Conservation (phyloP, 2,113 vertebrate genomes). For the Cyanoliseus patagonus region DNA sequence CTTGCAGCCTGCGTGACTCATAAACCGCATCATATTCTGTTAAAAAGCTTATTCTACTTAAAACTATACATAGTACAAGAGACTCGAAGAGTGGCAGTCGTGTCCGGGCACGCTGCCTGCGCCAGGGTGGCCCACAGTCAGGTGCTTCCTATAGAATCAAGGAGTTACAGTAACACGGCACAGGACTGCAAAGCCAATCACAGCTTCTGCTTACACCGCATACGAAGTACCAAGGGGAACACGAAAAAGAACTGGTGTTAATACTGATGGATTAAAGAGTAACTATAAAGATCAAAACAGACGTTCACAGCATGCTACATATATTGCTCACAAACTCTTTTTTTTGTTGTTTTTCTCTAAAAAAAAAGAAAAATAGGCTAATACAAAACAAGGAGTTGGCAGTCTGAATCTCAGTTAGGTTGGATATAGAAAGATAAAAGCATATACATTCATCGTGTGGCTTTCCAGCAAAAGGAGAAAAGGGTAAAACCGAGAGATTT, state of each 20-base stretch:
- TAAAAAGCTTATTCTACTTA: conserved; percentile 80
- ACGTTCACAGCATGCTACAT: conserved; percentile 78
- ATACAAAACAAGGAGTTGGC: conserved; percentile 72
- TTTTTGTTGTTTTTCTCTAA: neutral
- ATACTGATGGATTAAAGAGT: conserved; percentile 80
- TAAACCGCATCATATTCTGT: conserved; percentile 73
- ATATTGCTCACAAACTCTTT: conserved; percentile 69
- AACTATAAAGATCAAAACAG: conserved; percentile 66
- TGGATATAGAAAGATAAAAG: conserved; percentile 67
- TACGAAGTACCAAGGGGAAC: conserved; percentile 75
- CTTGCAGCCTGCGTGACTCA: conserved; percentile 70
- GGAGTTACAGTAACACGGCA: conserved; percentile 80
- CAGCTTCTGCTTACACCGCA: conserved; percentile 78
- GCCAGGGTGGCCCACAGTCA: conserved; percentile 75
- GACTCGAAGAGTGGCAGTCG: conserved; percentile 63
- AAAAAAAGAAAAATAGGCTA: conserved; percentile 30
- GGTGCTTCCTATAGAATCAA: conserved; percentile 69
- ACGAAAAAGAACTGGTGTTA: conserved; percentile 73
- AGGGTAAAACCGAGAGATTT: conserved; percentile 61
- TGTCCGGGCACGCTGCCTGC: conserved; percentile 61
- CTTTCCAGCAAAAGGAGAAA: conserved; percentile 74
- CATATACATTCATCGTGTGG: conserved; percentile 79
- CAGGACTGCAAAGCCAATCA: conserved; percentile 78
- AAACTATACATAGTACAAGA: conserved; percentile 74
- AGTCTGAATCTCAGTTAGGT: conserved; percentile 67